Conservation (phyloP, 2,113 vertebrate genomes). For the Accipiter cooperii region DNA sequence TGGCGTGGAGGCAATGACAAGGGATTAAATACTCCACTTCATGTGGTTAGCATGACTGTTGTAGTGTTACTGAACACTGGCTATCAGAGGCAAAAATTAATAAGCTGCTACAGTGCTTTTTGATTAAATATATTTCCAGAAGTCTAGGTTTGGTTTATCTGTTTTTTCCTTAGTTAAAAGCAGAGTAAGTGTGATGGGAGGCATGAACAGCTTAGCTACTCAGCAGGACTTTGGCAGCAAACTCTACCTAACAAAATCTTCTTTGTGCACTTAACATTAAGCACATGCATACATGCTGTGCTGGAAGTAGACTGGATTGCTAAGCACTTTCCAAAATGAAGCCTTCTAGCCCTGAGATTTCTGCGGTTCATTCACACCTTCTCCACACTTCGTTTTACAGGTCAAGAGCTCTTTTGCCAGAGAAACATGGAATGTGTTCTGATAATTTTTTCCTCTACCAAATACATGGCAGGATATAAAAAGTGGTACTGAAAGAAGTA, state of each 20-base stretch:
- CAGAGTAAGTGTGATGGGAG: neutral
- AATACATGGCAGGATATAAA: neutral
- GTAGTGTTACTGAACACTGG: neutral
- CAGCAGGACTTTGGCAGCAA: neutral
- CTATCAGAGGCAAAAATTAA: neutral
- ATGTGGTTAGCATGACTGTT: neutral
- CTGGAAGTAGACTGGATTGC: neutral
- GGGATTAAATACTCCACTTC: neutral
- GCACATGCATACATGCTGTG: neutral
- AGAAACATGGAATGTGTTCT: neutral
- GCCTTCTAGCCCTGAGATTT: neutral
- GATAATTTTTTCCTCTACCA: neutral
- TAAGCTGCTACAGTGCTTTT: neutral
- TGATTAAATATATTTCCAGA: neutral
- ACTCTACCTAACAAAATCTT: neutral
- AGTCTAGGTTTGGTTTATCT: neutral
- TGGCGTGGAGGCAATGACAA: neutral
- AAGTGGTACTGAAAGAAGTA: neutral
- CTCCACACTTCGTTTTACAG: neutral
- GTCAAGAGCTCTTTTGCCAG: neutral
- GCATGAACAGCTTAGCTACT: neutral
- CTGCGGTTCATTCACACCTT: neutral
- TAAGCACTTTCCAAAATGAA: neutral
- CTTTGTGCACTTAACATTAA: neutral
- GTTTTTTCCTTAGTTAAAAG: neutral